Conservation (phyloP, 2,888 invertebrate species). For the Campoplex capitator region DNA sequence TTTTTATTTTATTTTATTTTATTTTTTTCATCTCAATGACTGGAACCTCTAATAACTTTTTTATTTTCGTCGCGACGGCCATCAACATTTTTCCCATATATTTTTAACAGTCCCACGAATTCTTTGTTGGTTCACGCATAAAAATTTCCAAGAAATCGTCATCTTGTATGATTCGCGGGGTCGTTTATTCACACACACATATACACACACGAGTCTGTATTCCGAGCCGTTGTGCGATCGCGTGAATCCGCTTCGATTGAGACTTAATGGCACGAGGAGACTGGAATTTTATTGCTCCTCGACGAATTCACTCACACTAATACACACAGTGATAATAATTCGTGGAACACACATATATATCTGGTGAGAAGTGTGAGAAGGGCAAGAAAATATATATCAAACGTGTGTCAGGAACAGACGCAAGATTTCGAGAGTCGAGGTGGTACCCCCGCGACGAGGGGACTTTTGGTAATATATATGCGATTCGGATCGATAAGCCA, state of each 20-base stretch:
- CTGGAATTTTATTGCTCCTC: conserved; percentile 56
- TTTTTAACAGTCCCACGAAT: conserved; percentile 26
- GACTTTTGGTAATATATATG: conserved; percentile 43
- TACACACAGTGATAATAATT: conserved; percentile 14
- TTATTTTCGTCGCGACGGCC: not conserved
- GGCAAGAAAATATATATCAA: conserved; percentile 68
- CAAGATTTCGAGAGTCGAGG: conserved; percentile 25
- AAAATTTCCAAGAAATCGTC: conserved; percentile 35
- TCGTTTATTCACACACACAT: no score
- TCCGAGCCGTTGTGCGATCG: conserved; percentile 11
- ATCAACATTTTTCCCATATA: conserved; percentile 2
- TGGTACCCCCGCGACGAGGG: conserved; percentile 36
- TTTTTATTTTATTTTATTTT: not conserved
- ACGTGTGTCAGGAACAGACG: conserved; percentile 66
- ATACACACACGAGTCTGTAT: not conserved
- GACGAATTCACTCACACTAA: conserved; percentile 17
- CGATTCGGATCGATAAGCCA: conserved; percentile 68
- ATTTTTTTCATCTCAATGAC: not conserved
- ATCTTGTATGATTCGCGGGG: not conserved
- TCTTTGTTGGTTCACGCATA: not conserved
- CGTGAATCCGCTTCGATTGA: conserved; percentile 56
- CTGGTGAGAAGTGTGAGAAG: conserved; percentile 31
- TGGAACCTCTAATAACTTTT: not conserved
- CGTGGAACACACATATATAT: conserved; percentile 40
- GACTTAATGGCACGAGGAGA: conserved; percentile 50